Conservation (phyloP, 2,797 vertebrate species). For the Betta splendens region DNA sequence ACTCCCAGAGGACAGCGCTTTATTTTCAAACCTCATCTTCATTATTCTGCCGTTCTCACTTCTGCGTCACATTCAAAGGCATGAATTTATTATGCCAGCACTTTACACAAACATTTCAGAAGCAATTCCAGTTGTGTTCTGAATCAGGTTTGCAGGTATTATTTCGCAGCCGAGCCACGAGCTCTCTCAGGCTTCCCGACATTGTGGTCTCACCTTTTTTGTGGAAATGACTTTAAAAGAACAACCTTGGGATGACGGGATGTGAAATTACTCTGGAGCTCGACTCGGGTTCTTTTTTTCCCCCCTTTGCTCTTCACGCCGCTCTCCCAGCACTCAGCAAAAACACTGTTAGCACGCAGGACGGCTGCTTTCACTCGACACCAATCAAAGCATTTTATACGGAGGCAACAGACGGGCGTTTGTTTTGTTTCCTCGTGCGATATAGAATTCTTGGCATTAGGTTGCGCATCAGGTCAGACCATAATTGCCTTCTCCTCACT, state of each 20-base stretch:
- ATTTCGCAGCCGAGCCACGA: not conserved
- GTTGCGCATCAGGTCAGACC: constrained; percentile 61
- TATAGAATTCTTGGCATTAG: constrained; percentile 64
- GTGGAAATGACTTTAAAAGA: constrained; percentile 30
- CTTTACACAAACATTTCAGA: constrained; percentile 32
- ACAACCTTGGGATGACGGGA: constrained; percentile 40
- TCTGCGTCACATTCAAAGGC: constrained; percentile 24
- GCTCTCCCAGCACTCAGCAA: constrained; percentile 19
- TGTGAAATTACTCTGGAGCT: constrained; percentile 43
- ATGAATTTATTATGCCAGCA: constrained; percentile 45
- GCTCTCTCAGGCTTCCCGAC: constrained; percentile 17
- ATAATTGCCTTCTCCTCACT: constrained; percentile 68
- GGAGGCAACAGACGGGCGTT: constrained; percentile 27
- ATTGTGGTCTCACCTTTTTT: constrained; percentile 10
- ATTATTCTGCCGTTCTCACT: constrained; percentile 41
- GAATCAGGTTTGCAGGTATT: constrained; percentile 18
- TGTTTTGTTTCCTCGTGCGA: constrained; percentile 44
- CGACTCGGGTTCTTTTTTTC: constrained; percentile 27
- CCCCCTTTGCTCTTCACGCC: constrained; percentile 4
- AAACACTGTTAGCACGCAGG: constrained; percentile 47
- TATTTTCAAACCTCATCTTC: constrained; percentile 50
- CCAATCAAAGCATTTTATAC: constrained; percentile 48
- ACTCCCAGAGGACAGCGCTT: constrained; percentile 36
- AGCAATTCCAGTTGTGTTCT: constrained; percentile 29
- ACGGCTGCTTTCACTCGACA: constrained; percentile 34